Base-by-base conservation (phyloP, 2,113 vertebrate species). In the Struthidea cinerea region DNA sequence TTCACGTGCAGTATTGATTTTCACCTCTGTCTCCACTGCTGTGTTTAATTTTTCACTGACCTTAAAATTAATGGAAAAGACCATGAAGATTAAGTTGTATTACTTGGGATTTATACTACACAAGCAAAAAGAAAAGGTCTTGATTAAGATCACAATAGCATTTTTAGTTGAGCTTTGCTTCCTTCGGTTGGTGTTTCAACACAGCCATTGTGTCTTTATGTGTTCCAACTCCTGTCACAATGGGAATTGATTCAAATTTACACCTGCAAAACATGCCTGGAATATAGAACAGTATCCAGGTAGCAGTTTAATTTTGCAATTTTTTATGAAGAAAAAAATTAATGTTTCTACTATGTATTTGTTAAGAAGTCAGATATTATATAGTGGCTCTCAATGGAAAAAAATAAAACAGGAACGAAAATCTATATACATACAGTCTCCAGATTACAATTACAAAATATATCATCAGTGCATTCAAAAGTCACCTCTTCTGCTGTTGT, bases 1-100 rank as follows among this genome's bases (percentile, higher is more conserved):
- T 96, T 99, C 98, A 89, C 98, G 97, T 26, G 98, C 98, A 42
- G 94, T 94, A 93, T 98, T 99, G 95, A 99, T 98, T 97, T 98
- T 98, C 82, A 98, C 79, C 91, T 99, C 98, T 8, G 98, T 99
- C 87, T 99, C 98, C 1, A 98, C 97, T 15, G 98, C 98, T 26
- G 97, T 87, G 11, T 81, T 97, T 67, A 99, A 94, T 93, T 99
- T 99, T 94, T 98, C 98, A 81, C 98, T 98, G 87, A 99, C 98
- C 98, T 99, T 93, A 76, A 91, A 94, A 92, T 90, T 61, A 93
- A 96, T 78, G 64, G 50, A 78, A 88, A 89, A 93, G 46, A 94
- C 15, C 63, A 63, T 10, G 21, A 60, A 63, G 53, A 89, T 89
- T 73, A 89, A 79, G 59, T 39, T n/a, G 47, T 23, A 74, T 75